Base-by-base conservation (phyloP, 2,888 invertebrate genomes). In the Axea sp. region DNA sequence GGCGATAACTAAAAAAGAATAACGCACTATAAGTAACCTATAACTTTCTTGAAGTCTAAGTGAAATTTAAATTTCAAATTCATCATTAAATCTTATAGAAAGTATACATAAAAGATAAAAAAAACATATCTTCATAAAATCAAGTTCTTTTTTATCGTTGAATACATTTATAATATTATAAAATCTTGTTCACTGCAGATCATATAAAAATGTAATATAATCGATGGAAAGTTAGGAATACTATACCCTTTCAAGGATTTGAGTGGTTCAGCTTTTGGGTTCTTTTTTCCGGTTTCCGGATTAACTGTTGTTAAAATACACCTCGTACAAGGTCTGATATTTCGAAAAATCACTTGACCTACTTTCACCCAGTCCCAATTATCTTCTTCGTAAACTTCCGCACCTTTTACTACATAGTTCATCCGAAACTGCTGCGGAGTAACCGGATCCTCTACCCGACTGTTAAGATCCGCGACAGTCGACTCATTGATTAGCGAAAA, bases 301-400 rank as follows among this genome's bases (percentile, higher is more conserved):
- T 94, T 90, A 0, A 94, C 90, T 0, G 93, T 93, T 0, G 93
- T 92, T 69, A 94, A 82, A n/a, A 93, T 87, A 81, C 94, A 94
- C 90, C 93, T 91, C 0, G 90, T 89, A 80, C 93, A 93, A 0
- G 92, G 91, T 82, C 91, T 92, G 11, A 92, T 87, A 68, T 91
- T 89, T 82, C 91, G 90, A 80, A 93, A 92, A 41, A 92, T 79
- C 6, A 90, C 90, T 2, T 90, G 88, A 3, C 93, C 93, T 53
- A 94, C 92, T 83, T 91, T 92, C 2, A 94, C 84, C 88, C 91
- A 94, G 55, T 91, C 90, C 93, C 94, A 94, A 3, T 88, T 85
- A 79, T 94, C 94, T 85, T 94, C 93, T 1, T 90, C 92, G 78
- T 90, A 92, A 0, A 92, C 85, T 37, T 87, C 79, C 0, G 90